Evolutionary conservation across 2,888 invertebrate species (phyloP), one percentile per base, ranked within the genome.

Genomic region (Aethes cnicana): DNA sequence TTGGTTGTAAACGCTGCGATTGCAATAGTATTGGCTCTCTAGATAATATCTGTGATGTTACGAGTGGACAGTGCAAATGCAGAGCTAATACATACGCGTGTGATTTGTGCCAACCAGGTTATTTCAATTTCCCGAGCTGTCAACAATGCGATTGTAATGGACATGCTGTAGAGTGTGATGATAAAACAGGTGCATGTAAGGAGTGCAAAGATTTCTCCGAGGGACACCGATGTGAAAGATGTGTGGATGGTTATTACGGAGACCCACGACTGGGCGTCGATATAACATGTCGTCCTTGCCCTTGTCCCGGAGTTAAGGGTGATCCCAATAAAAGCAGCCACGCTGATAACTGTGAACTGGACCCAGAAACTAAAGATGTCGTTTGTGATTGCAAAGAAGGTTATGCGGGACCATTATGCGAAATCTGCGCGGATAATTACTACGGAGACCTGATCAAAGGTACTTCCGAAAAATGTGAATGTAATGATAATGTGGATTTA

Each of bases 71-170:
- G 70, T 98, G 98, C 79, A 94, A 94, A 72, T 98, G 98, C 69
- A 92, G 95, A 67, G 94, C 95, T 0, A 97, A 98, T 68, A 98
- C 98, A 1, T 98, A 97, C 66, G 96, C 96, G 66, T 99, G 99
- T 81, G 96, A 98, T 73, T 94, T 97, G 67, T 99, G 99, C 77
- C 95, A 97, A 74, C 96, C 96, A 8, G 99, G 99, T 1, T 98
- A 95, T 83, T 99, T 97, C 95, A 97, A 97, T 68, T 99, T 98
- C 91, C 99, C 99, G 0, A 95, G 96, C 69, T 99, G 99, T 74
- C 94, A 96, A 68, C 93, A 95, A 57, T 99, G 99, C 81, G 95
- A 97, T 73, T 99, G 99, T 78, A 97, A 99, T 74, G 98, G 98
- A 0, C 98, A 98, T 80, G 97, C 99, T 0, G 95, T 97, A 60